Evolutionary conservation across 2,113 vertebrate genomes (phyloP), one percentile per base, ranked within the genome.

Genomic region (Forbesichthys agassizii): DNA sequence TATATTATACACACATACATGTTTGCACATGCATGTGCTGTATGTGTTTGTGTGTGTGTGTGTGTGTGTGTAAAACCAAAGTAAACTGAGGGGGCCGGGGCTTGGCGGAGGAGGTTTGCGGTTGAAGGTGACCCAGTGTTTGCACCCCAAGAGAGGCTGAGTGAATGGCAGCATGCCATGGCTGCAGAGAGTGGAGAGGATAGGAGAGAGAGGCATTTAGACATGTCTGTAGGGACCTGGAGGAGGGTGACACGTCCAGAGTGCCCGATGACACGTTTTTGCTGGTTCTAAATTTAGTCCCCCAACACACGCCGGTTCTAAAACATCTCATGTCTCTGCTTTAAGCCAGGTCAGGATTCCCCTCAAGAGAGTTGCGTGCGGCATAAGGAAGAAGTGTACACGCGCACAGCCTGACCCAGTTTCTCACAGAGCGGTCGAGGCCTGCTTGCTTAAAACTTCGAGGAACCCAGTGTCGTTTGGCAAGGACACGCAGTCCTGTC

Each of bases 61-160:
- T 47, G 27, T 46, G 33, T 61, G 59, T 71, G 77, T 48, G 59
- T 75, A 65, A 55, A 56, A 77, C 77, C 57, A 36, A 62, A 79
- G 56, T 62, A 51, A 27, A 60, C 49, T 9, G 66, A 67, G 72
- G 61, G 72, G 33, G 74, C 52, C 63, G 72, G 74, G 74, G 79
- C 83, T 86, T 64, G 68, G 61, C 75, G 82, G 64, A 70, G 42
- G 51, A 27, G 27, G 27, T 27, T 27, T 27, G 27, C 56, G 65
- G 73, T 61, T 81, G 66, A 87, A 90, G 75, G 86, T 87, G 82
- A 89, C 85, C 83, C 78, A 49, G 64, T 33, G 49, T 69, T 79
- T 75, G 55, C 62, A 42, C 36, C 75, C 33, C 75, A 27, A 33
- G 36, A 63, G 78, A 79, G 49, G 66, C 60, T 57, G 53, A 42